phyloP scores from a whole-genome alignment of 1,140 invertebrate species.

The Cyclargus thomasi region DNA sequence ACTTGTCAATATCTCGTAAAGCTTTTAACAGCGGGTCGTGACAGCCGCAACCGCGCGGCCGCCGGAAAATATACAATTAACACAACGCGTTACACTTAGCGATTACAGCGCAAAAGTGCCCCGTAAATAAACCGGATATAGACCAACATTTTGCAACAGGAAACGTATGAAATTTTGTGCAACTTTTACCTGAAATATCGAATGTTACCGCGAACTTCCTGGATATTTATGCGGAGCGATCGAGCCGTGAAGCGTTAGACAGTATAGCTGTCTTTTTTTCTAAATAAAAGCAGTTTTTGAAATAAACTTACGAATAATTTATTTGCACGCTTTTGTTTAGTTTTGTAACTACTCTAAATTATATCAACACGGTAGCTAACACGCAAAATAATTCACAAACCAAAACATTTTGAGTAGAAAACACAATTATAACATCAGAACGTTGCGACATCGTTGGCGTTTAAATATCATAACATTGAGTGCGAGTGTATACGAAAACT shows the following conservation, averaged over 20 bases:
- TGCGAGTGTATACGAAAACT: slow-evolving; percentile 21
- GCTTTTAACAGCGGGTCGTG: slow-evolving; percentile 12
- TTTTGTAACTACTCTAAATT: neutral
- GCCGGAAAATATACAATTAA: slow-evolving; percentile 32
- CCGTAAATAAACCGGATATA: slow-evolving; percentile 20
- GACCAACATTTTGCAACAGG: neutral
- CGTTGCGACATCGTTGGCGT: neutral
- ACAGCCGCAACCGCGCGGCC: slow-evolving; percentile 19
- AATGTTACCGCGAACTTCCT: neutral
- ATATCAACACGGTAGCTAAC: neutral
- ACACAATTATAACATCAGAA: slow-evolving; percentile 13
- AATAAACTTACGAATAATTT: too few species aligned
- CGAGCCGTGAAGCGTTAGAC: neutral
- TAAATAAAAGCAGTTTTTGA: too few species aligned
- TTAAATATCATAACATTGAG: slow-evolving; percentile 1
- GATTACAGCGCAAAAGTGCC: slow-evolving; percentile 27
- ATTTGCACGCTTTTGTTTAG: neutral
- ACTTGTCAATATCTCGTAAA: slow-evolving; percentile 11
- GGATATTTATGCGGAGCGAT: neutral
- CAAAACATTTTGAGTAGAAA: neutral
- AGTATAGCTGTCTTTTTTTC: too few species aligned
- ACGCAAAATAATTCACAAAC: neutral
- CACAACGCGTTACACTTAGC: slow-evolving; percentile 28
- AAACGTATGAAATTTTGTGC: neutral
- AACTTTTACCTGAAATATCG: slow-evolving; percentile 3